A percentile compares a stretch with the other conserved stretches of the same genome.
Conservation (phyloP, 2,113 vertebrate genomes). For the Castor canadensis region DNA sequence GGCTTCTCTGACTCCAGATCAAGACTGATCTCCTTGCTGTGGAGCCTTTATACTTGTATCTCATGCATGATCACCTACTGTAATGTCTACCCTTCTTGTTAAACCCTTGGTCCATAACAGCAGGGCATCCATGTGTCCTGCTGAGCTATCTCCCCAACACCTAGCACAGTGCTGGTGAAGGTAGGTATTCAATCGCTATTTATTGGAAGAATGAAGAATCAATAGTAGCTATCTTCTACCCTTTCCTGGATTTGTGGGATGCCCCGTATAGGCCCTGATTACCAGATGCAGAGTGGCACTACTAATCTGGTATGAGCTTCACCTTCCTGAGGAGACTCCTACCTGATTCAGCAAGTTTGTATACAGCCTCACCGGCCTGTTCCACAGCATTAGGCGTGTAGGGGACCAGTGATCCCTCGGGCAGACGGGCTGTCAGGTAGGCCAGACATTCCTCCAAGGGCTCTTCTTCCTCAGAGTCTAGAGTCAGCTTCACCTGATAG, state of each 20-base stretch:
- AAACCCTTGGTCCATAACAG: background rate
- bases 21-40: background rate
- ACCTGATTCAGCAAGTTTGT: slow-evolving; percentile 90
- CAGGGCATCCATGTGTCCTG: background rate
- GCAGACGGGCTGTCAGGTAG: slow-evolving; percentile 88
- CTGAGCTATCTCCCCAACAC: background rate
- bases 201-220: background rate
- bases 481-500: slow-evolving; percentile 91
- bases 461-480: slow-evolving; percentile 90
- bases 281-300: background rate
- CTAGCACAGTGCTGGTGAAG: background rate
- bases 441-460: slow-evolving; percentile 86
- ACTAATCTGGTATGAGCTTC: background rate
- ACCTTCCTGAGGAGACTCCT: background rate
- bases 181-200: background rate
- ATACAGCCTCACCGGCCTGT: slow-evolving; percentile 88
- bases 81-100: background rate
- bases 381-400: slow-evolving; percentile 86
- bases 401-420: slow-evolving; percentile 85
- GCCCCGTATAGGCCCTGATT: background rate
- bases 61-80: background rate
- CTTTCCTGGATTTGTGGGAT: background rate
- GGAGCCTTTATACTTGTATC: background rate
- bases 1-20: background rate
- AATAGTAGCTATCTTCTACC: background rate